Evolutionary conservation across 2,113 vertebrate species (phyloP).

Genomic region (Montifringilla adamsi): DNA sequence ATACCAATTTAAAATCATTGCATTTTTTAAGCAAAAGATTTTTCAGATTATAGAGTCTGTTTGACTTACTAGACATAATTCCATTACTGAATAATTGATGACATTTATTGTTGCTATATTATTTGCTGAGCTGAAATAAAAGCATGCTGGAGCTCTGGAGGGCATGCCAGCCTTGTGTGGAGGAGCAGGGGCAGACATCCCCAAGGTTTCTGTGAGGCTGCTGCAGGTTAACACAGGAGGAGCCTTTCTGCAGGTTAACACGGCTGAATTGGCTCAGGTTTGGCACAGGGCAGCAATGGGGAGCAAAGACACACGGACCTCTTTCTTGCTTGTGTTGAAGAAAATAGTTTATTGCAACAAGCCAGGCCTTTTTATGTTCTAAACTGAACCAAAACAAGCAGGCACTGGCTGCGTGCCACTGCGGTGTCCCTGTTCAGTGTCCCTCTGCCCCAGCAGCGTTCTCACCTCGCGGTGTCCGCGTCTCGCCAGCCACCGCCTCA

Average conservation of each 20-base stretch:
- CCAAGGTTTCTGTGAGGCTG: not conserved
- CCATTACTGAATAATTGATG: constrained; percentile 33
- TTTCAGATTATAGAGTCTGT: constrained; percentile 13
- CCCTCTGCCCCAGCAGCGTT: not conserved
- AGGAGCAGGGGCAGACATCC: not conserved
- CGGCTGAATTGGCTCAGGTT: not conserved
- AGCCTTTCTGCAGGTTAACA: not conserved
- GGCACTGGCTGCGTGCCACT: rapidly evolving
- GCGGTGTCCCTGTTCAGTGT: not conserved
- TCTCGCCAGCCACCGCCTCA: not conserved
- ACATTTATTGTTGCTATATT: constrained; percentile 3
- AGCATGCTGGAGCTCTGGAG: not conserved
- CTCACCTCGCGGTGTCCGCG: rapidly evolving
- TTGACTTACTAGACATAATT: constrained; percentile 15
- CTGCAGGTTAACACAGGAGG: not conserved
- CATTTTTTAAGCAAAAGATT: constrained; percentile 15
- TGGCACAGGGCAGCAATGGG: not conserved
- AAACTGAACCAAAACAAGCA: not conserved
- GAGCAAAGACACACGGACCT: not conserved
- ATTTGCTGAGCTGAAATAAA: not conserved
- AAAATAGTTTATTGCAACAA: not conserved
- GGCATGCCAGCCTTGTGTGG: not conserved
- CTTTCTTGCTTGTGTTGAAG: too few species aligned
- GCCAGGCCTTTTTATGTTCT: not conserved
- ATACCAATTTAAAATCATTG: constrained; percentile 17